Percentiles rank a stretch among this genome's conserved stretches.
Evolutionary conservation across 2,888 invertebrate species (phyloP).

Genomic region (Tenodera sinensis): DNA sequence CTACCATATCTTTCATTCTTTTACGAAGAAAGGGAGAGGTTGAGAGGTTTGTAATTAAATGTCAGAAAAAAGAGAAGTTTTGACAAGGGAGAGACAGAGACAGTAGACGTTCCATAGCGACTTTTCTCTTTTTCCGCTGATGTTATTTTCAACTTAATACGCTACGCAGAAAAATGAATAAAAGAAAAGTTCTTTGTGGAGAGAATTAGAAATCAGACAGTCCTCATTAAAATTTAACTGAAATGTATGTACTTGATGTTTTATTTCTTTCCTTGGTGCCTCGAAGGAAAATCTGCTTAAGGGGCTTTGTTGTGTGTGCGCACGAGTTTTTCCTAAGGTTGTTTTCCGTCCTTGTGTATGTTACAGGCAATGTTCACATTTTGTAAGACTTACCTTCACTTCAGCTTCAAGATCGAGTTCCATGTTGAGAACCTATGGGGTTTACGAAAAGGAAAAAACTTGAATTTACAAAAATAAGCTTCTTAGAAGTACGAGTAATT

Average conservation of each 20-base stretch:
- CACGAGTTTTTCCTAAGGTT: too few species aligned
- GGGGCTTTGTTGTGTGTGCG: neutral
- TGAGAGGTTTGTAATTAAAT: neutral
- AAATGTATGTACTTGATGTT: neutral
- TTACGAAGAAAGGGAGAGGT: neutral
- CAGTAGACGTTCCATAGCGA: neutral
- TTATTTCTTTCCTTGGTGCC: neutral
- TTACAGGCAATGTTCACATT: too few species aligned
- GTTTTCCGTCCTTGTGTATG: too few species aligned
- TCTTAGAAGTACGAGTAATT: too few species aligned
- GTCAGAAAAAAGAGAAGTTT: neutral
- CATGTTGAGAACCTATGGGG: too few species aligned
- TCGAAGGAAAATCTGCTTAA: neutral
- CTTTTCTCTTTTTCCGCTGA: neutral
- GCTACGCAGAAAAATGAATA: neutral
- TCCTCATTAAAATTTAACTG: constrained; percentile 27
- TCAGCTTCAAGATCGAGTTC: too few species aligned
- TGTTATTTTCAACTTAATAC: neutral
- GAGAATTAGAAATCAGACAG: constrained; percentile 11
- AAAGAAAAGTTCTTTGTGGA: neutral
- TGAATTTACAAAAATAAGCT: too few species aligned
- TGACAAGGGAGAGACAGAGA: neutral
- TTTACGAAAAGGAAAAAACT: too few species aligned
- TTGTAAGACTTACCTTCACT: too few species aligned
- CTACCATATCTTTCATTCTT: neutral